phyloP scores from a whole-genome alignment of 2,797 vertebrate species.

The Tapera naevia region DNA sequence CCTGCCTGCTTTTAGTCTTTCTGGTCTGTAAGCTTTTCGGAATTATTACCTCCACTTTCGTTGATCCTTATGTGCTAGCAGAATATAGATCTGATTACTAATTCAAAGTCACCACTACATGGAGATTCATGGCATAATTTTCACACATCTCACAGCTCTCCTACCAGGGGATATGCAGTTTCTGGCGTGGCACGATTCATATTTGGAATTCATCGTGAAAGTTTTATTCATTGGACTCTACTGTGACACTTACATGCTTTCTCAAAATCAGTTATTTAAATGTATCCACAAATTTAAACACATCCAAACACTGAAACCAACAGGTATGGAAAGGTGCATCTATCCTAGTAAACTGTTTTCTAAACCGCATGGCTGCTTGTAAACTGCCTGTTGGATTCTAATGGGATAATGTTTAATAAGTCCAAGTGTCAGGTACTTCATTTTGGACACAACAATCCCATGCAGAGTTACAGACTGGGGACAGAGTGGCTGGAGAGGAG shows the following conservation, averaged over 20 bases:
- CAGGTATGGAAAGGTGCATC: neutral
- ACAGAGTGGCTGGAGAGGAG: no score
- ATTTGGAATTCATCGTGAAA: neutral
- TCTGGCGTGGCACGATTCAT: neutral
- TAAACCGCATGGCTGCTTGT: neutral
- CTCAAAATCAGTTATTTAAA: neutral
- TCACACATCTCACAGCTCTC: neutral
- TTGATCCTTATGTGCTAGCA: neutral
- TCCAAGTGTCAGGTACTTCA: no score
- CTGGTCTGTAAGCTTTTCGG: neutral
- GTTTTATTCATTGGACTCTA: neutral
- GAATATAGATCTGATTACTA: neutral
- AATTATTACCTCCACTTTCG: neutral
- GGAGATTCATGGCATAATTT: neutral
- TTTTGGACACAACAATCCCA: no score
- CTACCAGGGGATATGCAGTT: neutral
- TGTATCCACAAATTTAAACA: neutral
- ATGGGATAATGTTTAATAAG: no score
- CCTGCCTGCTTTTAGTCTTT: neutral
- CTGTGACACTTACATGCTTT: neutral
- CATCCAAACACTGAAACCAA: neutral
- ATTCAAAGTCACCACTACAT: neutral
- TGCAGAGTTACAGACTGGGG: no score
- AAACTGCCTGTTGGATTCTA: neutral
- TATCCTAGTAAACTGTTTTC: neutral